These are phyloP conservation scores for Mythimna ferrago DNA, from an alignment of 2,888 invertebrate species.

Conservation along the genomic window DNA sequence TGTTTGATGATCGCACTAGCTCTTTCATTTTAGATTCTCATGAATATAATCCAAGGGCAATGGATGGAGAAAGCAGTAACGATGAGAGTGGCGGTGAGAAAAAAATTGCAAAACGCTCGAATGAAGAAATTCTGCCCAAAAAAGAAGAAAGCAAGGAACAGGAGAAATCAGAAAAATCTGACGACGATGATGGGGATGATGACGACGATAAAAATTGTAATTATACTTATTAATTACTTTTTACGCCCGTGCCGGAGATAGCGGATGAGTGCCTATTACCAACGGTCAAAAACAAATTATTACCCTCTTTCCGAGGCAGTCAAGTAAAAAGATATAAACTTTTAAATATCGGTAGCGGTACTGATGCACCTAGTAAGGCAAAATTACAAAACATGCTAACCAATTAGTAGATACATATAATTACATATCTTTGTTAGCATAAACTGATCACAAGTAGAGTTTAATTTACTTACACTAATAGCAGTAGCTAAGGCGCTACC, in stretches of 20 bases:
- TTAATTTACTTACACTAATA: background rate
- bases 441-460: background rate
- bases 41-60: constrained; percentile 65
- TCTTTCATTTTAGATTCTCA: constrained; percentile 58
- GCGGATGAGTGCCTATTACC: background rate
- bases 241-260: background rate
- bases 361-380: background rate
- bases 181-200: constrained; percentile 56
- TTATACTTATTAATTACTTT: background rate
- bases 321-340: background rate
- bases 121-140: constrained; percentile 59
- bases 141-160: constrained; percentile 59
- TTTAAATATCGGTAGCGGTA: too few species aligned
- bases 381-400: too few species aligned
- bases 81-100: constrained; percentile 28
- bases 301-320: too few species aligned
- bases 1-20: constrained; percentile 10
- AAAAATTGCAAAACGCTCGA: constrained; percentile 64
- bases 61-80: constrained; percentile 41
- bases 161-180: constrained; percentile 45
- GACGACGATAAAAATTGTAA: constrained; percentile 56
- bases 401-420: too few species aligned
- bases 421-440: too few species aligned
- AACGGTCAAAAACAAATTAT: background rate
- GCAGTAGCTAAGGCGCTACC: too few species aligned